Evolutionary conservation across 1,140 invertebrate species (phyloP).

Genomic region (Hyles vespertilio): DNA sequence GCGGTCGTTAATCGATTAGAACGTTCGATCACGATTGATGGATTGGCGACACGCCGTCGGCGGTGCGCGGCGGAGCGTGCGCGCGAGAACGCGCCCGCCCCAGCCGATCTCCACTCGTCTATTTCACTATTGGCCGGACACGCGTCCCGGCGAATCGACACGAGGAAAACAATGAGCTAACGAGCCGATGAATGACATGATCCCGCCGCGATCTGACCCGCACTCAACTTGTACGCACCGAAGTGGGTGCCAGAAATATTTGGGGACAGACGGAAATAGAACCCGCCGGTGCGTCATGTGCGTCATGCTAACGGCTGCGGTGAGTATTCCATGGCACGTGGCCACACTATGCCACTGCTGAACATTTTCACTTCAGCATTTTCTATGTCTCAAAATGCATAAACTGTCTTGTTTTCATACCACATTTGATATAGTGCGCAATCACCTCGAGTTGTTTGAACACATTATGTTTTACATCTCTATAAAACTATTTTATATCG

Average conservation of each 20-base stretch:
- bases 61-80: slow-evolving; percentile 36
- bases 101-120: slow-evolving; percentile 25
- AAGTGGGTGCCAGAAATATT: slow-evolving; percentile 68
- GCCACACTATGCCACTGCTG: slow-evolving; percentile 28
- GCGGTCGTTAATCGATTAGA: slow-evolving; percentile 52
- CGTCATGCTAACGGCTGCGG: slow-evolving; percentile 52
- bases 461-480: too few relatives aligned
- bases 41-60: slow-evolving; percentile 52
- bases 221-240: slow-evolving; percentile 55
- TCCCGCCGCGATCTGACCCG: slow-evolving; percentile 40
- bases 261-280: slow-evolving; percentile 71
- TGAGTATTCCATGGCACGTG: slow-evolving; percentile 44
- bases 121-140: slow-evolving; percentile 55
- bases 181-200: slow-evolving; percentile 70
- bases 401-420: too few relatives aligned
- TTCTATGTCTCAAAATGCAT: not conserved
- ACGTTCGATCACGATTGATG: slow-evolving; percentile 59
- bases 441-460: too few relatives aligned
- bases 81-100: slow-evolving; percentile 22
- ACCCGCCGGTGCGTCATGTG: slow-evolving; percentile 42
- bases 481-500: too few relatives aligned
- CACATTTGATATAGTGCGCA: too few relatives aligned
- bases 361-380: slow-evolving; percentile 5
- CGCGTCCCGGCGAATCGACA: slow-evolving; percentile 54
- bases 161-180: slow-evolving; percentile 67